phyloP scores from a whole-genome alignment of 2,888 invertebrate species.

The Pseudolycoriella hygida region DNA sequence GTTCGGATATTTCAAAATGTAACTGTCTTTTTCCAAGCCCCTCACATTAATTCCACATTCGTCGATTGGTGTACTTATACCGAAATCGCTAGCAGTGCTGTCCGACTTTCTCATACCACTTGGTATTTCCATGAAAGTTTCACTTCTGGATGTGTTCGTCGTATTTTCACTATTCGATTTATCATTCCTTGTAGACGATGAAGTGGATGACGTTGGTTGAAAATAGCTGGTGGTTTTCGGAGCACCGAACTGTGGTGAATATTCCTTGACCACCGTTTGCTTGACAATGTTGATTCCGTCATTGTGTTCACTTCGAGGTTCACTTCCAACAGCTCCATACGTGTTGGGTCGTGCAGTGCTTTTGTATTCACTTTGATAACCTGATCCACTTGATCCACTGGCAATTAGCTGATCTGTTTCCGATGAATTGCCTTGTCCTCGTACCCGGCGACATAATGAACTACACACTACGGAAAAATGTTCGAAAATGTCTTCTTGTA shows the following conservation, averaged over 20 bases:
- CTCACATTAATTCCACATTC: constrained; percentile 17
- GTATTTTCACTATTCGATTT: constrained; percentile 1
- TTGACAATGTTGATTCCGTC: constrained; percentile 15
- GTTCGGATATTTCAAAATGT: constrained; percentile 8
- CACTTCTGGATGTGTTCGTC: constrained; percentile 11
- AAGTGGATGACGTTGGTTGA: constrained; percentile 8
- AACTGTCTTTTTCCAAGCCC: constrained; percentile 15
- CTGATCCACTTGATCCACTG: constrained; percentile 13
- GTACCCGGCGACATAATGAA: constrained; percentile 56
- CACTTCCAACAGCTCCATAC: constrained; percentile 2
- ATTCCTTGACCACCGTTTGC: constrained; percentile 13
- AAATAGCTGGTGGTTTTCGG: constrained; percentile 14
- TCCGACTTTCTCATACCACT: constrained; percentile 15
- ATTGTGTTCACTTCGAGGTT: background rate
- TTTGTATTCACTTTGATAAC: constrained; percentile 8
- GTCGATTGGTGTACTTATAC: constrained; percentile 16
- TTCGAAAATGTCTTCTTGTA: constrained; percentile 80
- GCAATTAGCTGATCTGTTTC: constrained; percentile 26
- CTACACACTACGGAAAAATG: constrained; percentile 80
- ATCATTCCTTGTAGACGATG: constrained; percentile 4
- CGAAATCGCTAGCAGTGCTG: constrained; percentile 16
- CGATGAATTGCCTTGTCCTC: constrained; percentile 56
- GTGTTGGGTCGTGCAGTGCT: background rate
- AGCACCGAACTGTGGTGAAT: constrained; percentile 15
- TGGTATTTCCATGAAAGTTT: constrained; percentile 8